Evolutionary conservation across 2,888 invertebrate species (phyloP), one percentile per base, ranked within the genome.

Genomic region (Catocala fraxini): DNA sequence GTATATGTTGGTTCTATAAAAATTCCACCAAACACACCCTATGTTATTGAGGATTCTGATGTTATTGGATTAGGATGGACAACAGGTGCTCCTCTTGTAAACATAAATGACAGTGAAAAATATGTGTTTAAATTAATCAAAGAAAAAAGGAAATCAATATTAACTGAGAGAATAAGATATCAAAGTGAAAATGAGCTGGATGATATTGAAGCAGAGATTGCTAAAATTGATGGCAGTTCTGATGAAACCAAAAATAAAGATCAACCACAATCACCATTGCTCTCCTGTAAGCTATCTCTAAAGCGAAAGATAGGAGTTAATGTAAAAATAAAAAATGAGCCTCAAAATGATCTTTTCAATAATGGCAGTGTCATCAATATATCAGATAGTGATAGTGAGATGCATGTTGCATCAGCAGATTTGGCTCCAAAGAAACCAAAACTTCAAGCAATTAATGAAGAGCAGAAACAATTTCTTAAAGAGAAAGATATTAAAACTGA

Each of bases 41-140:
- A 88, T 59, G 64, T 75, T 48, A 69, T 95, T 13, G 77, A 82
- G 53, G 83, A 93, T 51, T 86, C 87, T 48, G 95, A 95, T 83
- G 70, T 93, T 12, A 89, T 96, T 76, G 95, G 95, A 5, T 89
- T 96, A 71, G 96, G 96, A 7, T 93, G 92, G 90, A 83, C 87
- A 34, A 52, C 70, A 43, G 86, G 81, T 25, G 85, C 86, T 56
- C 72, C 84, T 12, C 76, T 90, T 55, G 77, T 74, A 6, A 77
- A 85, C 43, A 84, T 92, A 43, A 70, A 82, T 49, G 87, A 93
- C 71, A 75, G 65, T 68, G 89, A 92, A 70, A 93, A 92, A 71
- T 91, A 80, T 84, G 71, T 93, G 48, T 94, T 91, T 63, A 89
- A 88, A 82, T 70, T 93, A 10, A 68, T 76, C 5, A 88, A 82